phyloP scores from a whole-genome alignment of 2,797 vertebrate species.

The Threskiornis aethiopicus region DNA sequence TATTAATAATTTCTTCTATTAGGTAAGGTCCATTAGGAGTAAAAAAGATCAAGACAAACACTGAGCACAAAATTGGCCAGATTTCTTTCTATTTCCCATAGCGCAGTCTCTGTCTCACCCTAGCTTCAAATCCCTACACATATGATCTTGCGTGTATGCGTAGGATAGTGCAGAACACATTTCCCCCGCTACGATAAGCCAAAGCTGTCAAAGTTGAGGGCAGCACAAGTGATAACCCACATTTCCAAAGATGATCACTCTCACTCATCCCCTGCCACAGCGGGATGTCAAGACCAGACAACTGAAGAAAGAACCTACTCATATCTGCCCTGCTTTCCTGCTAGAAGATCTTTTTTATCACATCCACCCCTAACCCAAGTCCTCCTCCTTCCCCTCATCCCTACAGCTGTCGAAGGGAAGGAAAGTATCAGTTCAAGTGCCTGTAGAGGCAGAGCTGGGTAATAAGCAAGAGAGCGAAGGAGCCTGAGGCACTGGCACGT shows the following conservation, averaged over 20 bases:
- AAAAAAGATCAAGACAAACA: neutral
- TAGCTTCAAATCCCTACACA: neutral
- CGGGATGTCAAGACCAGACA: neutral
- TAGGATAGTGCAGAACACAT: neutral
- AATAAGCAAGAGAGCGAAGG: neutral
- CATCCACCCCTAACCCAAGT: neutral
- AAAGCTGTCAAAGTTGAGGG: neutral
- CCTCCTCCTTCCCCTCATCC: neutral
- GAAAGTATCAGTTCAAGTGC: neutral
- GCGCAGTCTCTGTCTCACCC: neutral
- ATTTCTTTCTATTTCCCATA: neutral
- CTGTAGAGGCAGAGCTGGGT: neutral
- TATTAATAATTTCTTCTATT: neutral
- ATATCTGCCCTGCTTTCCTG: neutral
- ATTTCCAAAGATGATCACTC: neutral
- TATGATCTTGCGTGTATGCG: rapidly evolving
- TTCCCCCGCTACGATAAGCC: rapidly evolving
- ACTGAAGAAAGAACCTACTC: neutral
- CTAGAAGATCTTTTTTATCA: neutral
- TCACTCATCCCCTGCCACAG: neutral
- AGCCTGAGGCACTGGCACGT: neutral
- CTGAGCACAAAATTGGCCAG: neutral
- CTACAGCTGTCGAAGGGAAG: neutral
- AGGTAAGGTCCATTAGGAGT: neutral
- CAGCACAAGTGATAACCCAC: neutral